These are phyloP conservation scores for Melikaiella ostensackeni DNA, from an alignment of 2,888 invertebrate species.

Conservation along the genomic window DNA sequence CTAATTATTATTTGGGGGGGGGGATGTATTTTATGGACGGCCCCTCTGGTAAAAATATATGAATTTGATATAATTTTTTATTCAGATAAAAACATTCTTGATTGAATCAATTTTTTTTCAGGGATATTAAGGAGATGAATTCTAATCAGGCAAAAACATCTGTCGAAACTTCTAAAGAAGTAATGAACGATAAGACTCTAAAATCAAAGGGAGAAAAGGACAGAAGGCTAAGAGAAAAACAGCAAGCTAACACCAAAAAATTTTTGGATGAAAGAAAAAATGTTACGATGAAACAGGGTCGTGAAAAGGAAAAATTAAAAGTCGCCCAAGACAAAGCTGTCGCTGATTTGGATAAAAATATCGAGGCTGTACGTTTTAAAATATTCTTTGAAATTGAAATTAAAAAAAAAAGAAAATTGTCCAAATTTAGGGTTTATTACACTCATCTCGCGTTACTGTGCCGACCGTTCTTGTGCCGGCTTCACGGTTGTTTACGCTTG, in stretches of 20 bases:
- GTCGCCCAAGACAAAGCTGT: constrained; percentile 81
- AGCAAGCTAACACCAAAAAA: constrained; percentile 83
- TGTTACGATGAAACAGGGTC: constrained; percentile 80
- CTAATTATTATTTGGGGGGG: too few relatives aligned
- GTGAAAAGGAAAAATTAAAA: constrained; percentile 80
- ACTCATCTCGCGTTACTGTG: too few relatives aligned
- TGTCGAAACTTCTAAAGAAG: constrained; percentile 83
- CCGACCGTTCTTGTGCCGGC: too few relatives aligned
- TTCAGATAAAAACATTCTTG: background rate
- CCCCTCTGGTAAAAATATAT: background rate
- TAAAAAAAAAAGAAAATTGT: background rate
- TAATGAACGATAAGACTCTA: constrained; percentile 82
- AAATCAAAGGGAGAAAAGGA: constrained; percentile 84
- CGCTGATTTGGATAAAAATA: constrained; percentile 77
- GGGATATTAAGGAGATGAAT: constrained; percentile 83
- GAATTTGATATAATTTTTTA: background rate
- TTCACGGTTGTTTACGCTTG: too few relatives aligned
- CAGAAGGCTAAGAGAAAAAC: constrained; percentile 80
- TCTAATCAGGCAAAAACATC: constrained; percentile 82
- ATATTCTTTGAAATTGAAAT: background rate
- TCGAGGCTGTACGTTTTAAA: constrained; percentile 73
- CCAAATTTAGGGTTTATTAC: background rate
- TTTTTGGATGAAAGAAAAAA: constrained; percentile 82
- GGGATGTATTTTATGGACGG: background rate
- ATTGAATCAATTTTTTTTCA: constrained; percentile 58